Percentiles rank a stretch among this genome's conserved stretches.
Evolutionary conservation across 2,797 vertebrate species (phyloP).

Genomic region (Dryobates pubescens): DNA sequence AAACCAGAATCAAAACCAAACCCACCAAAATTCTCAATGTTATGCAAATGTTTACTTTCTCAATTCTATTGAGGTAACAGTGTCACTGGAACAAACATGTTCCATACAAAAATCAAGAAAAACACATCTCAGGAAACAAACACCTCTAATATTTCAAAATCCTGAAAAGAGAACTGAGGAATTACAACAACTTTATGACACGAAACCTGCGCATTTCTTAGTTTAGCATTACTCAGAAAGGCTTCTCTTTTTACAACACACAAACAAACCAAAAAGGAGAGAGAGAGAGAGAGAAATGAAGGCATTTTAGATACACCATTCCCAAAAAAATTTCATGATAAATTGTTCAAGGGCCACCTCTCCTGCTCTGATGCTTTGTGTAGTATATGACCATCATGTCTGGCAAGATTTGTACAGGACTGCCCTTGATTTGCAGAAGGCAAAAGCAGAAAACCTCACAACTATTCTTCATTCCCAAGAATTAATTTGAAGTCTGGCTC

Average conservation of each 20-base stretch:
- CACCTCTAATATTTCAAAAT: background rate
- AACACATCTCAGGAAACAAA: background rate
- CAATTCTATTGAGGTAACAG: background rate
- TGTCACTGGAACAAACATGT: background rate
- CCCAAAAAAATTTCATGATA: background rate
- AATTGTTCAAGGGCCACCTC: constrained; percentile 8
- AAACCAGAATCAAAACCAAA: constrained; percentile 26
- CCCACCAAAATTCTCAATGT: background rate
- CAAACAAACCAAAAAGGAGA: background rate
- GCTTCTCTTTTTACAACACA: background rate
- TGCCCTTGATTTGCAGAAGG: constrained; percentile 62
- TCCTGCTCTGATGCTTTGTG: constrained; percentile 15
- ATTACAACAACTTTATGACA: background rate
- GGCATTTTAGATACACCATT: background rate
- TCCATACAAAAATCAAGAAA: background rate
- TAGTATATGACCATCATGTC: constrained; percentile 25
- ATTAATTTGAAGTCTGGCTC: constrained; percentile 24
- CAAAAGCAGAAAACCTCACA: constrained; percentile 51
- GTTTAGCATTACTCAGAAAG: background rate
- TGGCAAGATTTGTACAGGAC: constrained; percentile 43
- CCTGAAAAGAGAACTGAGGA: background rate
- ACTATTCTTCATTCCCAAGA: constrained; percentile 31
- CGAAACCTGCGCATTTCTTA: background rate
- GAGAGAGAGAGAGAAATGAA: background rate
- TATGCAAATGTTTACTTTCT: background rate